Evolutionary conservation across 2,888 invertebrate genomes (phyloP), one percentile per base, ranked within the genome.

Genomic region (Eulithis prunata): DNA sequence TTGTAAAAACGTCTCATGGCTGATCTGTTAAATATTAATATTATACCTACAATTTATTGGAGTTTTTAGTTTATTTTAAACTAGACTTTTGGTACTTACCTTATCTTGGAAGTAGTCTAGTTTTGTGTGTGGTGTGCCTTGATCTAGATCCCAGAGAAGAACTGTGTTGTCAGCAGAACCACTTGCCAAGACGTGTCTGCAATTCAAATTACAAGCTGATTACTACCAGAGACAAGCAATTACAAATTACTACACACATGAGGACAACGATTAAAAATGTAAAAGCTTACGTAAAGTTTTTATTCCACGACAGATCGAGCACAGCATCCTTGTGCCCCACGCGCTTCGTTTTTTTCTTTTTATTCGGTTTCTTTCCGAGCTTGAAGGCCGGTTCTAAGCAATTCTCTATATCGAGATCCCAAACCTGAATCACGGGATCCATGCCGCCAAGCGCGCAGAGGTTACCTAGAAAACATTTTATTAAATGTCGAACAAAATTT

Each of bases 351-450:
- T 95, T 95, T 76, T 95, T 96, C 85, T 96, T 97, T 78, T 95
- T 96, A 80, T 94, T 96, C 2, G 95, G 94, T 76, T 95, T 96
- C 70, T 94, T 94, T 6, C 97, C 97, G 36, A 99, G 93, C 75
- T 95, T 96, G 82, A 96, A 97, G 0, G 96, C 96, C 0, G 99
- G 98, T 81, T 98, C 98, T 49, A 99, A 91, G 65, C 96, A 96
- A 83, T 99, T 98, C 72, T 99, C 96, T 66, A 99, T 94, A 88
- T 99, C 99, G 52, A 99, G 88, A 88, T 99, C 99, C 99, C 99
- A 99, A n/a, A 99, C 95, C 77, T 98, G 97, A 64, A 99, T 98
- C 51, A 97, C 94, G 0, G 98, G 97, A 70, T 96, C 96, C 98
- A 99, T 98, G 45, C 96, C 96, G 11, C 98, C 99, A 64, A 99